Evolutionary conservation across 2,888 invertebrate genomes (phyloP).

Genomic region (Invenusta paracnida): DNA sequence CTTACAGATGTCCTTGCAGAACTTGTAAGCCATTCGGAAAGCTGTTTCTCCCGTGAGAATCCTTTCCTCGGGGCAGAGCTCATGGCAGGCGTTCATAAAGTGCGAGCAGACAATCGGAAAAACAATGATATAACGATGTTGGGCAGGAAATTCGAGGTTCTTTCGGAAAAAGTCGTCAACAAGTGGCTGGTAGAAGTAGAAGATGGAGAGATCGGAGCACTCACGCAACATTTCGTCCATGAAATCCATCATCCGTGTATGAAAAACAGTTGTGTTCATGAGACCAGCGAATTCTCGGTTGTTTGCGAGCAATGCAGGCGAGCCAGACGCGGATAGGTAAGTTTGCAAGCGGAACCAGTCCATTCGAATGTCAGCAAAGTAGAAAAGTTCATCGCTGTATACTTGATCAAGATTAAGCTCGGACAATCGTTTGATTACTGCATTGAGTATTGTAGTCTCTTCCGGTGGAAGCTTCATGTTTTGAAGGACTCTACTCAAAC

Average conservation of each 20-base stretch:
- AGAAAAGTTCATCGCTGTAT: slow-evolving; percentile 60
- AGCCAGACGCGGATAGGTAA: slow-evolving; percentile 63
- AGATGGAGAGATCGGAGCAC: slow-evolving; percentile 91
- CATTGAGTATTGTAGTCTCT: slow-evolving; percentile 85
- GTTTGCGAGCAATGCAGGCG: slow-evolving; percentile 72
- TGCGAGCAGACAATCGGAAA: slow-evolving; percentile 96
- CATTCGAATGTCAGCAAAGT: slow-evolving; percentile 85
- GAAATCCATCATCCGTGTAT: slow-evolving; percentile 94
- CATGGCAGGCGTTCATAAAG: slow-evolving; percentile 94
- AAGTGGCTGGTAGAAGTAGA: slow-evolving; percentile 76
- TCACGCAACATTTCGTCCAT: slow-evolving; percentile 92
- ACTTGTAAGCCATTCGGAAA: slow-evolving; percentile 74
- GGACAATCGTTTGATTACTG: slow-evolving; percentile 77
- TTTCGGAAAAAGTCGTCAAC: slow-evolving; percentile 97
- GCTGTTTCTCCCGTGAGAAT: slow-evolving; percentile 29
- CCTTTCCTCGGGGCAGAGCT: slow-evolving; percentile 88
- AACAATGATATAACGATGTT: slow-evolving; percentile 85
- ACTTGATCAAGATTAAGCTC: slow-evolving; percentile 69
- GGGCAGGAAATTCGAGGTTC: slow-evolving; percentile 96
- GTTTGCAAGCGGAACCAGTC: slow-evolving; percentile 93
- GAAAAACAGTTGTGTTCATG: slow-evolving; percentile 90
- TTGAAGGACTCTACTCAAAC: slow-evolving; percentile 11
- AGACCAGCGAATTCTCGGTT: slow-evolving; percentile 80
- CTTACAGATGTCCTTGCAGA: slow-evolving; percentile 95
- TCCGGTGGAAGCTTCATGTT: slow-evolving; percentile 71